Conservation (phyloP, 2,888 invertebrate species). For the Danaus chrysippus region DNA sequence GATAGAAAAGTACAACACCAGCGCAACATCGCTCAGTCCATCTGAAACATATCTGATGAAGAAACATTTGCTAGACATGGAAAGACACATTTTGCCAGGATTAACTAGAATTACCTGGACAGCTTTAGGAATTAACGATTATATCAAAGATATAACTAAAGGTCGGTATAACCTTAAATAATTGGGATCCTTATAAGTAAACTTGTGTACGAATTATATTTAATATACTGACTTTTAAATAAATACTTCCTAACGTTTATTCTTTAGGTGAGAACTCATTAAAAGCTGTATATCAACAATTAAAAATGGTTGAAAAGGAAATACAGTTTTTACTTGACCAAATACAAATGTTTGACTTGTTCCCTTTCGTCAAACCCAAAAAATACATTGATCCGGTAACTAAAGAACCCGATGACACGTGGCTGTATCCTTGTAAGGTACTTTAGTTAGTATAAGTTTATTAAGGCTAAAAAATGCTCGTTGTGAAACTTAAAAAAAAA, state of each 20-base stretch:
- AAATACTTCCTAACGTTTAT: background rate
- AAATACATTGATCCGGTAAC: slow-evolving; percentile 58
- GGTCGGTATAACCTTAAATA: slow-evolving; percentile 38
- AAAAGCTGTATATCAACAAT: slow-evolving; percentile 82
- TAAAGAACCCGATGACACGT: slow-evolving; percentile 53
- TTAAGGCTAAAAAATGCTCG: too few species aligned
- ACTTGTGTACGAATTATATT: background rate
- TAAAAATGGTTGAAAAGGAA: slow-evolving; percentile 83
- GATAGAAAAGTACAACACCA: slow-evolving; percentile 82
- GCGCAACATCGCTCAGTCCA: slow-evolving; percentile 81
- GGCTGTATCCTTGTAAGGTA: slow-evolving; percentile 72
- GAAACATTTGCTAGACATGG: slow-evolving; percentile 83
- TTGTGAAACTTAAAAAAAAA: too few species aligned
- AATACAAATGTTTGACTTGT: slow-evolving; percentile 79
- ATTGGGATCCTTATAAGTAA: background rate
- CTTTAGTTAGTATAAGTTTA: too few species aligned
- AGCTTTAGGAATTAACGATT: slow-evolving; percentile 89
- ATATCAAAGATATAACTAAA: slow-evolving; percentile 74
- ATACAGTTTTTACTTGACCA: slow-evolving; percentile 78
- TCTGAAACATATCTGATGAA: slow-evolving; percentile 87
- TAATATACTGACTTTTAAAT: too few species aligned
- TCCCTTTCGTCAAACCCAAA: slow-evolving; percentile 61
- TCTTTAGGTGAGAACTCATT: slow-evolving; percentile 75
- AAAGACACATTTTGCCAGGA: slow-evolving; percentile 88
- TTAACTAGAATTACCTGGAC: slow-evolving; percentile 91